Base-by-base conservation (phyloP, 1,140 invertebrate species). In the Thaumetopoea pityocampa region DNA sequence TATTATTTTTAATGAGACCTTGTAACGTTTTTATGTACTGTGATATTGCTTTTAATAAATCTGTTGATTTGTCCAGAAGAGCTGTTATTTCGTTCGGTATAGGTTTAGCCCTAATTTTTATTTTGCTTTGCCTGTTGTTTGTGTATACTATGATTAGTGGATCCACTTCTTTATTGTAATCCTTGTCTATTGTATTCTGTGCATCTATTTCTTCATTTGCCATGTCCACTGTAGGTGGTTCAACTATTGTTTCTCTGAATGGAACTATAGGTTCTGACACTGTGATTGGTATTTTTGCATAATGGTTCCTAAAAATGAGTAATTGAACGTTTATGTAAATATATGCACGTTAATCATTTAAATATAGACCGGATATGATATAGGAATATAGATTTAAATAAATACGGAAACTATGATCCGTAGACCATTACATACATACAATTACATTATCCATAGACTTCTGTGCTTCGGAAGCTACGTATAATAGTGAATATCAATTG, bases 231-330 rank as follows among this genome's bases (percentile, higher is more conserved):
- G 90, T 94, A 0, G 95, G 94, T 7, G 91, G 91, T 17, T 88
- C 87, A 0, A 99, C 90, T 44, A 98, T 89, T 0, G 97, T 99
- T 82, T 99, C 98, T 55, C 95, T 87, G 57, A 99, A 98, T 6
- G 97, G 94, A 2, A 99, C 97, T 53, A 99, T 99, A 0, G 98
- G 98, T 60, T 94, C 91, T 0, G 97, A 99, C 0, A 95, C 95
- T 52, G 92, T 92, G 5, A 99, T 87, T 20, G 96, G 91, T 38
- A 98, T 90, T 72, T 96, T 95, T 0, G 95, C 95, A 86, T 95
- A 98, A 54, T 91, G 89, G 27, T 86, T 85, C 40, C 85, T 86
- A 56, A 28, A 74, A 84, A 35, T n/a, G n/a, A n/a, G n/a, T n/a
- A n/a, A n/a, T n/a, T n/a, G n/a, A n/a, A n/a, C n/a, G n/a, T n/a